Evolutionary conservation across 2,888 invertebrate genomes (phyloP), one percentile per base, ranked within the genome.

Genomic region (Syrista parreyssii): DNA sequence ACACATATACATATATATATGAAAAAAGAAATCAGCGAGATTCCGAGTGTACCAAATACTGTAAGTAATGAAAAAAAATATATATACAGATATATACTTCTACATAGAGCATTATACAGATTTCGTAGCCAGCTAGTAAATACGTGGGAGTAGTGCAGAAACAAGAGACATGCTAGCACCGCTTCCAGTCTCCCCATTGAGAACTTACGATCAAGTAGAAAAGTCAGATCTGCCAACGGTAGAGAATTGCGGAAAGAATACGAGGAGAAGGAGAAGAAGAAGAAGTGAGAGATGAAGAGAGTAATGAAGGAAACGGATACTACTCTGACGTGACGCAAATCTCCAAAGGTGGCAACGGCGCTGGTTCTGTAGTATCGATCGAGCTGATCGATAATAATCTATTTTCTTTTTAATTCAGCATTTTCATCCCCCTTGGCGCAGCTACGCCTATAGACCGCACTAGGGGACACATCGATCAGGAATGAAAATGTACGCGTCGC

Each of bases 91-190:
- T 55, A 55, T 55, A 55, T 55, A 6, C 55, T 23, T 55, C 23
- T 55, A 55, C 55, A 55, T 55, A 55, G 55, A 55, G 23, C 55
- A 55, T 55, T 55, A 55, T 55, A 55, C 23, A 55, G 55, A 55
- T 55, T 55, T 55, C 55, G 55, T 55, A 9, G 55, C 55, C 55
- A 55, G 55, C 55, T 55, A 55, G 34, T 33, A 36, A 35, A 78
- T 11, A 69, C 77, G 82, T 83, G 71, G 83, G 79, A 80, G 55
- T 55, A 55, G 82, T 82, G 83, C 85, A 86, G 79, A 84, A 79
- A 86, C 82, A 80, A 83, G 75, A 81, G 77, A 83, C 86, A 86
- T 86, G 86, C 86, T 83, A 85, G 82, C 82, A 80, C 79, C 81
- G 82, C 83, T 84, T 83, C 80, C 78, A 82, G 80, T 81, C 80